A percentile compares a stretch with the other conserved stretches of the same genome.
Conservation (phyloP, 2,888 invertebrate genomes). For the Drosophila neotestacea region DNA sequence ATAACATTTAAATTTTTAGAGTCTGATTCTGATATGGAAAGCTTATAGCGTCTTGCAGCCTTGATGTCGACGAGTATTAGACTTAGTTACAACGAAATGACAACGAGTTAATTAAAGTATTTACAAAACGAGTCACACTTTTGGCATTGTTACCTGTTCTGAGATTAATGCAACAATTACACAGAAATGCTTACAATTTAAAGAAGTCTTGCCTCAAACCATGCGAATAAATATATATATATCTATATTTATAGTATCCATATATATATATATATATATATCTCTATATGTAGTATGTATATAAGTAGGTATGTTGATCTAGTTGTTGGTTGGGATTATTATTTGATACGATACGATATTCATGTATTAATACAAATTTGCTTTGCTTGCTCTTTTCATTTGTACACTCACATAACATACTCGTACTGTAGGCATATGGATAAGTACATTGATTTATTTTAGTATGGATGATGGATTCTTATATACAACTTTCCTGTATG, state of each 20-base stretch:
- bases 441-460: slow-evolving; percentile 37
- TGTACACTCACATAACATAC: slow-evolving; percentile 48
- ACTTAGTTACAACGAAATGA: slow-evolving; percentile 69
- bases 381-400: slow-evolving; percentile 22
- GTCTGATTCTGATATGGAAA: too few relatives aligned
- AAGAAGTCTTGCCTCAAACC: slow-evolving; percentile 81
- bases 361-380: slow-evolving; percentile 62
- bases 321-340: slow-evolving; percentile 56
- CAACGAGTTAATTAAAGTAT: slow-evolving; percentile 62
- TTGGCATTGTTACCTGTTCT: slow-evolving; percentile 66
- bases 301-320: slow-evolving; percentile 36
- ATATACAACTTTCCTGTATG: slow-evolving; percentile 96
- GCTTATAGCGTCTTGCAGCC: background rate
- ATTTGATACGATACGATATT: slow-evolving; percentile 51
- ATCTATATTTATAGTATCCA: slow-evolving; percentile 6
- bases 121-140: slow-evolving; percentile 70
- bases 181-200: slow-evolving; percentile 70
- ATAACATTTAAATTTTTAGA: too few relatives aligned
- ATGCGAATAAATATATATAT: slow-evolving; percentile 63
- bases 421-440: slow-evolving; percentile 28
- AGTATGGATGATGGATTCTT: slow-evolving; percentile 82
- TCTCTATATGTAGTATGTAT: slow-evolving; percentile 25
- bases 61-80: slow-evolving; percentile 34
- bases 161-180: slow-evolving; percentile 65
- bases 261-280: slow-evolving; percentile 30